Evolutionary conservation across 2,888 invertebrate genomes (phyloP), one percentile per base, ranked within the genome.

Genomic region (Aspidiotus rigidus): DNA sequence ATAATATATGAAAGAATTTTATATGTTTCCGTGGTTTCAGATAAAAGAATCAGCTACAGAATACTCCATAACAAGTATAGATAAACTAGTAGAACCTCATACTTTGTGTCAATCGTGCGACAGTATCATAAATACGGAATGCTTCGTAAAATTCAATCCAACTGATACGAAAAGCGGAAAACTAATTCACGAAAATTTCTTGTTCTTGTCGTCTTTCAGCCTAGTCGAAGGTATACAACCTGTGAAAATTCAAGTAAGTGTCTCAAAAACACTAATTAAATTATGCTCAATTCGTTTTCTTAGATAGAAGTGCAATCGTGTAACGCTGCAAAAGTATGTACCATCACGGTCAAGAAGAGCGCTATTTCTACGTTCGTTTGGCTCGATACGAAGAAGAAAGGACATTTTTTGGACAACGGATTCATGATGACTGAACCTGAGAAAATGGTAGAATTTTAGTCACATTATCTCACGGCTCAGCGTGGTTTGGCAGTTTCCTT

Each of bases 381-480:
- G 86, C 77, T 89, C 28, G 86, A 87, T 72, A 77, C 83, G 0
- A 49, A 49, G 7, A 77, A 77, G 3, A 63, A 76, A 75, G 91
- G 91, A 1, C 79, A 78, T 70, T 91, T 91, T 77, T 85, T 85
- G 1, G 86, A 89, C 73, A 91, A 93, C 77, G 92, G 91, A 0
- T 86, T 91, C 64, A 73, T 72, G 17, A 72, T 74, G 73, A 66
- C 72, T 1, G 57, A 62, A 11, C 57, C 71, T 10, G 53, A 17
- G 1, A 62, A 69, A n/a, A 15, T 13, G 28, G 49, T 69, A 11
- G 17, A 39, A 15, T 62, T 62, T 11, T 59, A 6, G 59, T 28
- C 39, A 13, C 17, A 59, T 59, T 59, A 39, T 59, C 7, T 7
- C 28, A 28, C 28, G 49, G 6, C 49, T 2, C n/a, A 2, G 6